These are phyloP conservation scores for Sander vitreus DNA, from an alignment of 2,113 vertebrate genomes.

Conservation along the genomic window DNA sequence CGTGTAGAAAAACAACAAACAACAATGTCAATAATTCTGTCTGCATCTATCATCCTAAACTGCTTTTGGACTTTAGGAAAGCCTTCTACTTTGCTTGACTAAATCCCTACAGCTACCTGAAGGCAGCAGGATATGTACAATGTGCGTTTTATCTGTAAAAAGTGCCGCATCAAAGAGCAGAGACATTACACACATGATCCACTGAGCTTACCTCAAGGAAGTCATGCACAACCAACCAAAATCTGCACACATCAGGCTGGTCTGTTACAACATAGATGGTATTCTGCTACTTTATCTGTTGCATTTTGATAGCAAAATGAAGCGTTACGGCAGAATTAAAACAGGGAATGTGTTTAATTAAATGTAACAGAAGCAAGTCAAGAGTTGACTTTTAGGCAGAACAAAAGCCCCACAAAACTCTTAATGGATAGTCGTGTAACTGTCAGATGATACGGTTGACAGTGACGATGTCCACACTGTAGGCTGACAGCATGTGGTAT, in stretches of 20 bases:
- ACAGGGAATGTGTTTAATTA: neutral
- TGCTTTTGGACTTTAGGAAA: slow-evolving; percentile 13
- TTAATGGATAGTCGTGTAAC: neutral
- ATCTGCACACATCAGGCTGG: neutral
- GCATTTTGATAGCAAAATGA: neutral
- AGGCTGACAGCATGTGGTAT: neutral
- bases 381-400: neutral
- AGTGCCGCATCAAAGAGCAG: slow-evolving; percentile 4
- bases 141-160: slow-evolving; percentile 16
- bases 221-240: neutral
- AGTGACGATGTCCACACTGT: neutral
- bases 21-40: neutral
- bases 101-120: slow-evolving; percentile 37
- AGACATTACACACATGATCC: slow-evolving; percentile 19
- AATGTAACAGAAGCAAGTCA: neutral
- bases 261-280: neutral
- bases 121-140: slow-evolving; percentile 12
- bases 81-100: slow-evolving; percentile 9
- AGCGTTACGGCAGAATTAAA: neutral
- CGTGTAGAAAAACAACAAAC: neutral
- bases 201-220: slow-evolving; percentile 37
- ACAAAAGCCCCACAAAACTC: neutral
- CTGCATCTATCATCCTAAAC: slow-evolving; percentile 6
- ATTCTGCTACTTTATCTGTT: neutral
- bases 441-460: neutral